A percentile compares a stretch with the other conserved stretches of the same genome.
Evolutionary conservation across 2,113 vertebrate genomes (phyloP).

Genomic region (Psilopogon haemacephalus): DNA sequence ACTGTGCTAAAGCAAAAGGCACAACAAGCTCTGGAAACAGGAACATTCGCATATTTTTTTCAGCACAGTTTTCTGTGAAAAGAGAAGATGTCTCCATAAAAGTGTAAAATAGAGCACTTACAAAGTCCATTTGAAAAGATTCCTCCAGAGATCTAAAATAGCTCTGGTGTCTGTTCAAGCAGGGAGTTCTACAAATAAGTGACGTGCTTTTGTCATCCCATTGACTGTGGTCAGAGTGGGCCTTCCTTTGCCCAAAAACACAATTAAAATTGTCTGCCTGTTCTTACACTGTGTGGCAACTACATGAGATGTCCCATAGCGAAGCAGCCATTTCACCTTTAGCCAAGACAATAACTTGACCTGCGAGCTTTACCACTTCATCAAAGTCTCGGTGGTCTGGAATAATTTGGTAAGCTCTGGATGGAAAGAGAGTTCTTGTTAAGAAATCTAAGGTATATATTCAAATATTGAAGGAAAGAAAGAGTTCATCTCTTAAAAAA

Average conservation of each 20-base stretch:
- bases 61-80: neutral
- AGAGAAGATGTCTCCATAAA: conserved; percentile 13
- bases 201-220: neutral
- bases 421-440: neutral
- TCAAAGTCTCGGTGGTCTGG: neutral
- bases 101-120: conserved; percentile 4
- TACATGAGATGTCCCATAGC: neutral
- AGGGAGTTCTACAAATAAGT: neutral
- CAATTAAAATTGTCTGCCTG: neutral
- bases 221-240: neutral
- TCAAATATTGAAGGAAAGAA: neutral
- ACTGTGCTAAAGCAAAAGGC: neutral
- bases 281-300: neutral
- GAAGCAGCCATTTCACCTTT: neutral
- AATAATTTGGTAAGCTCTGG: neutral
- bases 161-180: neutral
- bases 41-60: neutral
- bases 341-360: neutral
- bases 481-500: neutral
- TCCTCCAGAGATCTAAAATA: neutral
- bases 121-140: conserved; percentile 8
- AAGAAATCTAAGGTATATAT: neutral
- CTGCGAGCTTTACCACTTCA: neutral
- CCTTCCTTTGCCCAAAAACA: neutral
- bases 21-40: neutral